Evolutionary conservation across 1,140 invertebrate species (phyloP), one percentile per base, ranked within the genome.

Genomic region (Hormaphis cornu): DNA sequence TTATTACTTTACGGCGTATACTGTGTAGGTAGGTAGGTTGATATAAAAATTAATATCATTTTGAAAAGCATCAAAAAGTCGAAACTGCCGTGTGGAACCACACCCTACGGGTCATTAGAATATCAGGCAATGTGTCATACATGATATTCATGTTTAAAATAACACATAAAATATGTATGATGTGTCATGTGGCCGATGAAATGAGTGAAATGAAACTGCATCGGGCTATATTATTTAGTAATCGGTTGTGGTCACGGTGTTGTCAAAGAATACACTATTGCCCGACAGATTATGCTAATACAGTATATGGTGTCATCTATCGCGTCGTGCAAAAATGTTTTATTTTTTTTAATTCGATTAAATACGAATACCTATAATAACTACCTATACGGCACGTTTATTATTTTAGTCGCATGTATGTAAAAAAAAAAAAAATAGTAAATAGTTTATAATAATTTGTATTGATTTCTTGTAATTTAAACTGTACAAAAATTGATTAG

Each of bases 141-240:
- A 33, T 66, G 44, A 50, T 66, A 44, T 66, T 22, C 30, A 66
- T 66, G 42, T 66, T 50, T 50, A 48, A 66, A 61, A 66, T 48
- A 66, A 50, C 61, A 50, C 33, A 66, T 66, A 66, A 66, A 66
- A 66, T 66, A 66, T 66, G 48, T 50, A 66, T 66, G 44, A 66
- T 28, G 10, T 66, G 61, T 50, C 40, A 66, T 28, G 10, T 66
- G 61, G 50, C 40, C 50, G 61, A 66, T 50, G 44, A 44, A 66
- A 58, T 30, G n/a, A 33, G 61, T 8, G 28, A 66, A 61, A 66
- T 66, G 44, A 66, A 66, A 50, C 61, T 66, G 44, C 61, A 35
- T 30, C 35, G 10, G 14, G 40, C 28, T 46, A 2, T 66, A n/a
- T 46, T 16, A n/a, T 50, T 46, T 50, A 66, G 44, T 66, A 66